Evolutionary conservation across 2,888 invertebrate genomes (phyloP).

Genomic region (Lutraria lutraria): DNA sequence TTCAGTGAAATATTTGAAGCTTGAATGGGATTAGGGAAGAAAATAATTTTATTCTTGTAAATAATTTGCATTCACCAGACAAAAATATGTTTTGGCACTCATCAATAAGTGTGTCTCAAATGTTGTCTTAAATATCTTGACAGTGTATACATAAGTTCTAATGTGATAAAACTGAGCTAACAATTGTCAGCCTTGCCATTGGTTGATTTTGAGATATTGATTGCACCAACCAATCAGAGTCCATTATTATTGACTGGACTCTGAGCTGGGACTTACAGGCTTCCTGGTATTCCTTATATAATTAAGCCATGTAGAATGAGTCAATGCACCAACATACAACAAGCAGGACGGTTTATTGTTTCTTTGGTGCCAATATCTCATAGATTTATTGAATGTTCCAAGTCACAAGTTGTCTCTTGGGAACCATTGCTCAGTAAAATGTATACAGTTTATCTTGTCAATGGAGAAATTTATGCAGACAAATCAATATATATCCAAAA

Average conservation of each 20-base stretch:
- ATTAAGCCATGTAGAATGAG: not conserved
- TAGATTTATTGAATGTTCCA: not conserved
- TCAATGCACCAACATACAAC: not conserved
- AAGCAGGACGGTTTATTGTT: not conserved
- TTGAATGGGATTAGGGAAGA: no score
- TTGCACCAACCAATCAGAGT: no score
- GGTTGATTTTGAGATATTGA: no score
- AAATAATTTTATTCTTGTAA: no score
- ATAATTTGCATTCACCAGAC: not conserved
- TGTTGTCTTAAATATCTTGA: not conserved
- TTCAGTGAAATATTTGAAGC: no score
- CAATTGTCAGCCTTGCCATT: no score
- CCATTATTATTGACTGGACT: no score
- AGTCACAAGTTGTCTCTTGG: not conserved
- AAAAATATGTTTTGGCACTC: not conserved
- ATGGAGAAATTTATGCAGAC: not conserved
- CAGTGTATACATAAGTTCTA: not conserved
- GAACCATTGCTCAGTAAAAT: not conserved
- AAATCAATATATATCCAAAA: not conserved
- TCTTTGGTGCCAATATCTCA: not conserved
- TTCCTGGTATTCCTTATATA: not conserved
- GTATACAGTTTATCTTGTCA: not conserved
- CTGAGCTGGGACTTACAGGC: no score
- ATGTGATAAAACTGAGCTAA: no score
- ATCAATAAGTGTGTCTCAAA: not conserved